Evolutionary conservation across 2,888 invertebrate genomes (phyloP).

Genomic region (Ormyrus rosae): DNA sequence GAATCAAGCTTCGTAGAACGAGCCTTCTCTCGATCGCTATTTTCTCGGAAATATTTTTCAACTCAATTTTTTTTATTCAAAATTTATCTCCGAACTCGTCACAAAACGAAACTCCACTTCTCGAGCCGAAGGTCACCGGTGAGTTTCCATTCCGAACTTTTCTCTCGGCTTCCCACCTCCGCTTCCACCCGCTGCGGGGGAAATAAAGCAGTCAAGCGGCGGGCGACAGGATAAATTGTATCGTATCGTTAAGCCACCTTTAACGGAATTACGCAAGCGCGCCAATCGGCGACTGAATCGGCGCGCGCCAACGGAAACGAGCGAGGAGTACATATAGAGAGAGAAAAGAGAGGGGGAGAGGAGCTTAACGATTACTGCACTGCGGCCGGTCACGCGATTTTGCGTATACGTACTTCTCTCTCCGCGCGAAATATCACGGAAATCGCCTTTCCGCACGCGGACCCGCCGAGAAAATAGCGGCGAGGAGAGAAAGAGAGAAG

Average conservation of each 20-base stretch:
- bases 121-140: constrained; percentile 29
- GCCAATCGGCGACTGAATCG: neutral
- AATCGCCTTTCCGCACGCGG: constrained; percentile 6
- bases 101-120: too few species aligned
- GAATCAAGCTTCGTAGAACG: too few species aligned
- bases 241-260: constrained; percentile 26
- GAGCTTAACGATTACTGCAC: neutral
- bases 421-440: constrained; percentile 26
- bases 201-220: constrained; percentile 45
- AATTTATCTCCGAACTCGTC: too few species aligned
- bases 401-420: constrained; percentile 2
- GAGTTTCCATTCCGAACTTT: constrained; percentile 10
- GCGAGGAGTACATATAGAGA: neutral
- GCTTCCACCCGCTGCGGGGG: neutral
- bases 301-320: too few species aligned
- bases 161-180: neutral
- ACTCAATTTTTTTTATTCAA: too few species aligned
- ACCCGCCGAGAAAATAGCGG: neutral
- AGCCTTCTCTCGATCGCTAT: too few species aligned
- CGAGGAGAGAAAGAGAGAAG: neutral
- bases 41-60: too few species aligned
- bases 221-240: constrained; percentile 40
- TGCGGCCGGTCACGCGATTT: constrained; percentile 38
- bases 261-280: constrained; percentile 17
- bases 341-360: constrained; percentile 1